A percentile compares a stretch with the other conserved stretches of the same genome.
Evolutionary conservation across 2,113 vertebrate genomes (phyloP).

Genomic region (Ochotona princeps): DNA sequence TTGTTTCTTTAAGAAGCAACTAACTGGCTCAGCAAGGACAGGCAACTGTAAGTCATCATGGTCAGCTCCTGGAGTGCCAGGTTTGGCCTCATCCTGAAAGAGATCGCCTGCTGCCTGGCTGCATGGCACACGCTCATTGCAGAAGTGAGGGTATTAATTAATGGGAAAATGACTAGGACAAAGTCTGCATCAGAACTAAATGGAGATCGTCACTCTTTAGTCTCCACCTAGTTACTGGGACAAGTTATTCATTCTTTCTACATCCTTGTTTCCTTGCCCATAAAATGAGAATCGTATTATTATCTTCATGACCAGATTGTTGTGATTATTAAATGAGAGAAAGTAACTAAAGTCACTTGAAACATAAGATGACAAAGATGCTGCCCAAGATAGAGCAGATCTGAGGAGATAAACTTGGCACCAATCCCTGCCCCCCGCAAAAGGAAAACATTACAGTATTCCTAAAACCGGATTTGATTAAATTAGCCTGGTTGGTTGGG

Average conservation of each 20-base stretch:
- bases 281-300: neutral
- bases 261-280: neutral
- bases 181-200: neutral
- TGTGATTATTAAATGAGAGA: neutral
- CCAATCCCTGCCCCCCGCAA: neutral
- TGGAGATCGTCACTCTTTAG: neutral
- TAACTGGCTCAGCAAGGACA: too few species aligned
- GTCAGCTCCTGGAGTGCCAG: neutral
- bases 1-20: neutral
- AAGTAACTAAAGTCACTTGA: neutral
- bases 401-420: neutral
- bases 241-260: neutral
- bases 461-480: constrained; percentile 12
- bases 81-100: neutral
- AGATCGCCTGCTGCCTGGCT: neutral
- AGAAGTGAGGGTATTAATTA: neutral
- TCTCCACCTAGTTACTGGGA: neutral
- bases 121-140: too few species aligned
- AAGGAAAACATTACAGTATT: neutral
- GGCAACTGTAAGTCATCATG: neutral
- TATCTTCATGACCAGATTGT: neutral
- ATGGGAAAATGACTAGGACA: neutral
- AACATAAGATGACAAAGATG: neutral
- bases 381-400: neutral
- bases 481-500: neutral